These are phyloP conservation scores for Drosophila mulleri DNA, from an alignment of 2,888 invertebrate genomes.

Conservation along the genomic window DNA sequence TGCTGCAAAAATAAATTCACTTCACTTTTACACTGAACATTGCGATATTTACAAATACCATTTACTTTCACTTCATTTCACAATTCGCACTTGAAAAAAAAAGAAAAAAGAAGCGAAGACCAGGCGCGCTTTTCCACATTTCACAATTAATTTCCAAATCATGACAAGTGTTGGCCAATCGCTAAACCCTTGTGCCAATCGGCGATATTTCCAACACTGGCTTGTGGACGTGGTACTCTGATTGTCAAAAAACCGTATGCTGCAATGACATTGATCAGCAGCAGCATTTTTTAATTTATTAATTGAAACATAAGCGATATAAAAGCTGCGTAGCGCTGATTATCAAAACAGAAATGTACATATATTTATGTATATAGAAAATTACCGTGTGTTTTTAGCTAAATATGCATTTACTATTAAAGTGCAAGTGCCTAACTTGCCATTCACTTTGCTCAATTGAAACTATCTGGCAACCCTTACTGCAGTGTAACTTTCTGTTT, in stretches of 20 bases:
- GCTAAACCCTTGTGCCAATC: background rate
- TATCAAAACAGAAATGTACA: background rate
- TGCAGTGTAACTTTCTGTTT: no score
- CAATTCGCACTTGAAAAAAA: background rate
- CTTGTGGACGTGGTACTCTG: background rate
- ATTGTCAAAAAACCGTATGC: background rate
- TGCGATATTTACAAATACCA: background rate
- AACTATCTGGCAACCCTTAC: background rate
- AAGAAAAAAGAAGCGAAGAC: background rate
- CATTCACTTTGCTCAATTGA: background rate
- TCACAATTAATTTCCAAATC: background rate
- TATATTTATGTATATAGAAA: no score
- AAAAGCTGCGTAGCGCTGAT: background rate
- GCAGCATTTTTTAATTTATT: no score
- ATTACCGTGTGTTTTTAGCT: background rate
- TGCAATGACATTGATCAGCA: background rate
- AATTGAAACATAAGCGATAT: background rate
- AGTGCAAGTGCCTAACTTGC: no score
- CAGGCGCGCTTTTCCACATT: background rate
- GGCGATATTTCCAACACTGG: slow-evolving; percentile 9
- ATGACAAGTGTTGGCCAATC: background rate
- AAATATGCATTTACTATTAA: background rate
- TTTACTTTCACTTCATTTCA: background rate
- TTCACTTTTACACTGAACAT: background rate
- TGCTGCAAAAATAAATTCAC: background rate